These are phyloP conservation scores for Sycophila sp. DNA, from an alignment of 1,140 invertebrate species.

Conservation along the genomic window DNA sequence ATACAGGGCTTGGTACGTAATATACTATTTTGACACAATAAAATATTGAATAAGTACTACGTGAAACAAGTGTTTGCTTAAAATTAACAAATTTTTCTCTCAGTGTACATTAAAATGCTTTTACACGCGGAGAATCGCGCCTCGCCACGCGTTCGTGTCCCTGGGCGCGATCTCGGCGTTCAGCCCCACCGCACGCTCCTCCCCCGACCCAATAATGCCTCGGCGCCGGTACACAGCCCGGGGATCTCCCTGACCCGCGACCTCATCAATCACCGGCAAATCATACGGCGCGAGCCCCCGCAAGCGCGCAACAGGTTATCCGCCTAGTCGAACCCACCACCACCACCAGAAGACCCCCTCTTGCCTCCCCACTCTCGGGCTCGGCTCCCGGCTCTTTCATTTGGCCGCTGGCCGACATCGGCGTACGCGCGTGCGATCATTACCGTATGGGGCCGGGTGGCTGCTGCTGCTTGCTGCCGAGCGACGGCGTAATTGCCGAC, in stretches of 20 bases:
- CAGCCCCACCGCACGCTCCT: neutral
- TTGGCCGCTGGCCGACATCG: too few relatives aligned
- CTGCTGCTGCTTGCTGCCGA: neutral
- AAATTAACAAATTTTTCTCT: too few relatives aligned
- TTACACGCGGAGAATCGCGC: neutral
- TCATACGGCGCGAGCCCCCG: slow-evolving; percentile 56
- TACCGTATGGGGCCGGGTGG: neutral
- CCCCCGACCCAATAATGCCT: neutral
- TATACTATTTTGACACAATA: too few relatives aligned
- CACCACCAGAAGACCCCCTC: too few relatives aligned
- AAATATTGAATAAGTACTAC: too few relatives aligned
- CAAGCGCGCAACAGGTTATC: neutral
- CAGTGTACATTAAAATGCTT: too few relatives aligned
- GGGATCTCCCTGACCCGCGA: slow-evolving; percentile 63
- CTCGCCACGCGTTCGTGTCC: neutral
- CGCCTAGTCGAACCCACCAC: too few relatives aligned
- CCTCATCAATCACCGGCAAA: slow-evolving; percentile 66
- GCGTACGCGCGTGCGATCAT: neutral
- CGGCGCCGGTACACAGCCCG: slow-evolving; percentile 40
- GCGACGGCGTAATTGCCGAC: neutral
- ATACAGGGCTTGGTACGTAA: too few relatives aligned
- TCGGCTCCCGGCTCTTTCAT: neutral
- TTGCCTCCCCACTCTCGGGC: neutral
- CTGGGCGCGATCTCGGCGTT: neutral
- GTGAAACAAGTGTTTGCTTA: too few relatives aligned